Percentiles rank a stretch among this genome's conserved stretches.
Conservation (phyloP, 2,797 vertebrate genomes). For the Silurus aristotelis region DNA sequence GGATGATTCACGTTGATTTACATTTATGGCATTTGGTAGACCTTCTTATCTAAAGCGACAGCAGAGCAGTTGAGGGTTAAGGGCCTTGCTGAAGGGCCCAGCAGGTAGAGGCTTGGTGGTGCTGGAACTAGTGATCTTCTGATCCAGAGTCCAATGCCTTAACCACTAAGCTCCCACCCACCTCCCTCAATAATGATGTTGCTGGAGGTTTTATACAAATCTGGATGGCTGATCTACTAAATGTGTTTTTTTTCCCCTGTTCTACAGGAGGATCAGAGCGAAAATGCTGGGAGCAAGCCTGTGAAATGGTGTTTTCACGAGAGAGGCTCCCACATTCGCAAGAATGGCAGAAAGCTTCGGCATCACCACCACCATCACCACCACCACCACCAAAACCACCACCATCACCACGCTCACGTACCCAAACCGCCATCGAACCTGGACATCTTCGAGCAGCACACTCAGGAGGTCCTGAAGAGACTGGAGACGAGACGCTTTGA, state of each 20-base stretch:
- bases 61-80: no score
- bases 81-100: no score
- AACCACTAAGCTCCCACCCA: no score
- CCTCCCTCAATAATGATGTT: not conserved
- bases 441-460: conserved; percentile 94
- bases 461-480: conserved; percentile 89
- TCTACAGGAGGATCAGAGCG: conserved; percentile 81
- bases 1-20: no score
- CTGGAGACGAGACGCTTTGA: conserved; percentile 91
- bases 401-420: conserved; percentile 58
- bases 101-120: no score
- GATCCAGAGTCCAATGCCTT: no score
- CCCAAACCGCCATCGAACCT: conserved; percentile 87
- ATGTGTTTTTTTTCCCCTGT: not conserved
- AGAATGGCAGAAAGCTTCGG: conserved; percentile 84
- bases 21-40: no score
- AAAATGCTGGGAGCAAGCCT: conserved; percentile 76
- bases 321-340: conserved; percentile 80
- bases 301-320: conserved; percentile 87
- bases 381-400: conserved; percentile 56
- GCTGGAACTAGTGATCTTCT: no score
- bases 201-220: not conserved
- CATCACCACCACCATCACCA: conserved; percentile 73
- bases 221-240: not conserved
- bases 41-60: no score